Conservation (phyloP, 2,888 invertebrate genomes). For the Aproaerema taeniolella region DNA sequence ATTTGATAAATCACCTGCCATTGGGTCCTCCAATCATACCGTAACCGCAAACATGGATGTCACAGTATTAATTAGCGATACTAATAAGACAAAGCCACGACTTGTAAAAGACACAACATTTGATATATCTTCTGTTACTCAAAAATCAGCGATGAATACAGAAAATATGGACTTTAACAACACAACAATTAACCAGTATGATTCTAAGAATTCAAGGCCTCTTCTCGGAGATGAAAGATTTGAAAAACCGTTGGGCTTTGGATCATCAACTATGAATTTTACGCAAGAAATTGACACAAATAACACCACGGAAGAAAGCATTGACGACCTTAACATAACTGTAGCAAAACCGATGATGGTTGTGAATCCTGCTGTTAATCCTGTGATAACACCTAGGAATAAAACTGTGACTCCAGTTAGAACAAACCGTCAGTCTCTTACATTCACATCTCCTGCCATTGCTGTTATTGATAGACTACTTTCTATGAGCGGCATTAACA, state of each 20-base stretch:
- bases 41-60: constrained; percentile 25
- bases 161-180: too few species aligned
- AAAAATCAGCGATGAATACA: too few species aligned
- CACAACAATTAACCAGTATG: too few species aligned
- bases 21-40: constrained; percentile 41
- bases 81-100: constrained; percentile 5
- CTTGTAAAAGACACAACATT: constrained; percentile 23
- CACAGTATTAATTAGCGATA: too few species aligned
- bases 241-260: constrained; percentile 27
- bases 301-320: constrained; percentile 32
- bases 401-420: constrained; percentile 49
- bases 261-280: constrained; percentile 37
- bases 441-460: constrained; percentile 69
- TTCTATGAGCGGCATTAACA: constrained; percentile 59
- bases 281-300: constrained; percentile 30
- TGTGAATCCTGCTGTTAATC: constrained; percentile 61
- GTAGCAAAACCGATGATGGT: constrained; percentile 65
- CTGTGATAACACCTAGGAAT: constrained; percentile 45
- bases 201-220: too few species aligned
- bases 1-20: constrained; percentile 21
- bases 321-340: constrained; percentile 44
- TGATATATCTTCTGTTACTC: constrained; percentile 8
- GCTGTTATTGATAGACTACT: constrained; percentile 71
- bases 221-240: not conserved
- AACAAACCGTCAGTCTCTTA: constrained; percentile 57